Evolutionary conservation across 2,888 invertebrate genomes (phyloP), one percentile per base, ranked within the genome.

Genomic region (Plagiodera versicolora): DNA sequence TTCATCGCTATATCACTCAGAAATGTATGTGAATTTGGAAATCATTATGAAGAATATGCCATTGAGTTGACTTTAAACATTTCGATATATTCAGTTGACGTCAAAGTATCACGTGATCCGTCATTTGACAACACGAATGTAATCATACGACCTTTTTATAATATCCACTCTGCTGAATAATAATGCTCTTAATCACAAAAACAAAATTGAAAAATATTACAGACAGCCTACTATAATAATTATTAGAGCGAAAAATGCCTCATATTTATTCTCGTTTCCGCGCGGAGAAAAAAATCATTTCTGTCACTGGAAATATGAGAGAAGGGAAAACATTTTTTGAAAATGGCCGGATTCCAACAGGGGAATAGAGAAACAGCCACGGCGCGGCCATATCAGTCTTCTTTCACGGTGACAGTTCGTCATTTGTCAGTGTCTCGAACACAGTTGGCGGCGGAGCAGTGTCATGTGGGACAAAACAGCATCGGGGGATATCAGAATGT

Each of bases 351-450:
- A n/a, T n/a, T n/a, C n/a, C n/a, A n/a, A n/a, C n/a, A 63, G 66
- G 74, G 75, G 76, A 76, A 77, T 75, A 76, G 77, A 78, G 78
- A 76, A 77, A 77, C 76, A 75, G 76, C 77, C 71, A 71, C 77
- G 76, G 75, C 77, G 79, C 79, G 76, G 80, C 80, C 81, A 80
- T 81, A 82, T 82, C 80, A 80, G 80, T 82, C 81, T 82, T 81
- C 80, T 79, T 81, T 81, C 80, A 77, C 80, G 81, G 78, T 81
- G 81, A 81, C 82, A 81, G 79, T 81, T 78, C 81, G 80, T 82
- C 81, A 82, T 82, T 81, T 81, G 81, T 82, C 81, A 80, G 79
- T 80, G 81, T 80, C 80, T 75, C 70, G 74, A 78, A 78, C 81
- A 81, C 81, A 80, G 81, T 79, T 80, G 80, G 79, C 78, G 78